Evolutionary conservation across 1,140 invertebrate genomes (phyloP), one percentile per base, ranked within the genome.

Genomic region (Pemphigus obesinymphae): DNA sequence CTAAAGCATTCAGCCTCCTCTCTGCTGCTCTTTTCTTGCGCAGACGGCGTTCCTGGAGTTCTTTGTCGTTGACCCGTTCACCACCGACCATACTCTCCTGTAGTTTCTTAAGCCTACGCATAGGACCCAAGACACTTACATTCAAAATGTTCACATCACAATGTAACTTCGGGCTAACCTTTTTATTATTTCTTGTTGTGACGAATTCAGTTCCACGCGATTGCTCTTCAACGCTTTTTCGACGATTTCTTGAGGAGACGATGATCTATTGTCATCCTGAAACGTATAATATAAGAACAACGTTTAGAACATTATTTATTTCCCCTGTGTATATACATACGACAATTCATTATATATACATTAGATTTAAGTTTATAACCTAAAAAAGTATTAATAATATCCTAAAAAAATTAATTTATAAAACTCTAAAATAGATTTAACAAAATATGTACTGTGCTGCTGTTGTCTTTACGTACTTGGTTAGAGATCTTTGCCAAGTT

Each of bases 71-170:
- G 2, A 90, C 91, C 84, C 91, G 89, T 85, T 96, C 94, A 2
- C 94, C 94, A 37, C 94, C 94, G 82, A 95, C 92, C 89, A 96
- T 90, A 83, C 91, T 89, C 55, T 91, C 89, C 85, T 95, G 91
- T 23, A 96, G 88, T 75, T 90, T 89, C 85, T 93, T 89, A 50
- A 94, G 87, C 84, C 91, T 92, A 83, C 37, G n/a, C 17, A 23
- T n/a, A n/a, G n/a, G n/a, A 13, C 15, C 20, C 10, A 72, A 48
- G n/a, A 13, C 11, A 23, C 4, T n/a, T 13, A 13, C n/a, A 58
- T 50, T 50, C 0, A 29, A 10, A 58, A 26, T 23, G 0, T 58
- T 26, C n/a, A 29, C 8, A 11, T 11, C 20, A 4, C 29, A 1
- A 31, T 4, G 29, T 26, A 5, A 45, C 43, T 1, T 63, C 31